phyloP scores from a whole-genome alignment of 1,140 invertebrate species.

The Bombus vancouverensis region DNA sequence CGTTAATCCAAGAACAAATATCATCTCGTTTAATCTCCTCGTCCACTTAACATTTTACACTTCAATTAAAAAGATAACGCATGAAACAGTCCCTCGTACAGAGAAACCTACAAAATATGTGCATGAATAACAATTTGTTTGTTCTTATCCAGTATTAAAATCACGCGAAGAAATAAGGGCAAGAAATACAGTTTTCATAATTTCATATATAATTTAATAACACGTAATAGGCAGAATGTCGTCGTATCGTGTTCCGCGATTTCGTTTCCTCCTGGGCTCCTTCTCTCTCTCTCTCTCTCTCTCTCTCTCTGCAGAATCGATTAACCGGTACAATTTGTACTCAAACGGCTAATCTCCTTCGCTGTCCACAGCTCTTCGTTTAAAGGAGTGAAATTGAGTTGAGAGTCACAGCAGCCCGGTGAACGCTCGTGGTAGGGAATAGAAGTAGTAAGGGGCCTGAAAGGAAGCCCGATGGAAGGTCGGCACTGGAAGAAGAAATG shows the following conservation, averaged over 20 bases:
- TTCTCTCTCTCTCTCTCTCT: no score
- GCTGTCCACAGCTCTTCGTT: conserved; percentile 8
- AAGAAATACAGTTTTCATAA: background rate
- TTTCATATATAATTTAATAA: background rate
- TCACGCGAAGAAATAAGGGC: no score
- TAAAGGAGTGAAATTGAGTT: conserved; percentile 35
- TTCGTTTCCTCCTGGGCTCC: background rate
- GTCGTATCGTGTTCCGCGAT: background rate
- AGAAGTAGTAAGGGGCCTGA: conserved; percentile 42
- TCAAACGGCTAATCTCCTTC: conserved; percentile 33
- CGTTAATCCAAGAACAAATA: conserved; percentile 26
- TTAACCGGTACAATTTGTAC: conserved; percentile 47
- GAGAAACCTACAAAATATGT: no score
- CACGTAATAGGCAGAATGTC: no score
- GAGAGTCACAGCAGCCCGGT: conserved; percentile 46
- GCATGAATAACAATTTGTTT: no score
- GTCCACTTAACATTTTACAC: background rate
- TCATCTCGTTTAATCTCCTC: background rate
- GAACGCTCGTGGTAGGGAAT: conserved; percentile 40
- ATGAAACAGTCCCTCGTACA: background rate
- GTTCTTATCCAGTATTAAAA: background rate
- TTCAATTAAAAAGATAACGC: background rate
- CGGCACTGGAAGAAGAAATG: conserved; percentile 63
- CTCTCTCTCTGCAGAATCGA: background rate
- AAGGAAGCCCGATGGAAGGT: conserved; percentile 48